Base-by-base conservation (phyloP, 2,113 vertebrate genomes). In the Promerops cafer region DNA sequence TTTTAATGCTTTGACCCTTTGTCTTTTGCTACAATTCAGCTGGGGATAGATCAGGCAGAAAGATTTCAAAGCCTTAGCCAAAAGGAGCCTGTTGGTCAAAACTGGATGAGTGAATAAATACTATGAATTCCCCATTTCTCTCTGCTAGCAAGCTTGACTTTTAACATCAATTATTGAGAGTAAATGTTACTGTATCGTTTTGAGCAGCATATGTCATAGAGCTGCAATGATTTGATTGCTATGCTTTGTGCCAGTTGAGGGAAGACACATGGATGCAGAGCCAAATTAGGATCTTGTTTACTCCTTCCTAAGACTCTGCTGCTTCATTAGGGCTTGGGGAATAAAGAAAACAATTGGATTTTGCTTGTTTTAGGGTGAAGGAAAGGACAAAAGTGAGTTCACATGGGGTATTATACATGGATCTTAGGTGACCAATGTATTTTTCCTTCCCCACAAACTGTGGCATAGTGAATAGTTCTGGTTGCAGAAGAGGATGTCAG, bases 131-230 rank as follows among this genome's bases (percentile, higher is more conserved):
- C 24, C 27, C 20, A 27, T 79, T 87, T 89, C 11, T 82, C 27
- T 92, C 49, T 9, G 1, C 65, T 68, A 61, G 52, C 50, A 87
- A 94, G 35, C 26, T 77, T 83, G 40, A 37, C 47, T 86, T 94
- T 91, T 94, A 68, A 53, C 82, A 80, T 92, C 65, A 79, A 1
- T 92, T 97, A 83, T 33, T 90, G 82, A 72, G 70, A 77, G 52
- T 93, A 64, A 69, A 88, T 93, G 52, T 94, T 54, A 52, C 63
- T 61, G 50, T 68, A 42, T 90, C 27, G 5, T 95, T 95, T 96
- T 4, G 23, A 78, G 75, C 57, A 54, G 40, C 10, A 2, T 72
- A 49, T 54, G 71, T 83, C 61, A 28, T 7, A 52, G 39, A 74
- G 6, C 63, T 75, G 22, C 87, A 84, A 44, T 76, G 44, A 92